These are phyloP conservation scores for Philopedon plagiatum DNA, from an alignment of 2,888 invertebrate species.

Conservation along the genomic window DNA sequence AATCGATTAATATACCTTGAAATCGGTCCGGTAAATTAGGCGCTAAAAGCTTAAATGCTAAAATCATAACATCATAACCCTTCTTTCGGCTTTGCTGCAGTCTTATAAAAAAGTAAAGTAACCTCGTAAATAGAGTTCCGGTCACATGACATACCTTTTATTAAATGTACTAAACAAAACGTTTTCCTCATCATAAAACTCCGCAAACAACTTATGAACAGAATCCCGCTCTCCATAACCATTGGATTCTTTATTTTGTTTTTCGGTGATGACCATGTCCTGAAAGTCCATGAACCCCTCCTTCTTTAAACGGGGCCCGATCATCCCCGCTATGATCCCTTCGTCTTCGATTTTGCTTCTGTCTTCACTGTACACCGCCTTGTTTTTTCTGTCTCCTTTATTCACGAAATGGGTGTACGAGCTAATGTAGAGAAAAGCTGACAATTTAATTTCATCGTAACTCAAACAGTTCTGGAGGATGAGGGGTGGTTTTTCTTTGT, in stretches of 20 bases:
- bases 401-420: slow-evolving; percentile 74
- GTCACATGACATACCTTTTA: slow-evolving; percentile 4
- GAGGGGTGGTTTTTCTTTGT: slow-evolving; percentile 68
- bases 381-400: slow-evolving; percentile 72
- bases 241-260: slow-evolving; percentile 65
- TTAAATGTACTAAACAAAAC: slow-evolving; percentile 36
- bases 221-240: slow-evolving; percentile 67
- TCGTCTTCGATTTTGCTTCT: slow-evolving; percentile 66
- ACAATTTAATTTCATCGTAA: slow-evolving; percentile 75
- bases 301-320: slow-evolving; percentile 73
- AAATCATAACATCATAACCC: too few relatives aligned
- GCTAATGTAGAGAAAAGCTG: slow-evolving; percentile 72
- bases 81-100: too few relatives aligned
- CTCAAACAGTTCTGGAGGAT: slow-evolving; percentile 70
- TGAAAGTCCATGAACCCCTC: slow-evolving; percentile 74
- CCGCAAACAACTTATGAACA: slow-evolving; percentile 58
- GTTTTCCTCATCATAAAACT: slow-evolving; percentile 56
- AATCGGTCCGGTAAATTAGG: too few relatives aligned
- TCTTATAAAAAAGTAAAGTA: too few relatives aligned
- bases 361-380: slow-evolving; percentile 68
- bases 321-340: slow-evolving; percentile 71
- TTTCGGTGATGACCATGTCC: slow-evolving; percentile 71
- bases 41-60: too few relatives aligned
- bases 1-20: too few relatives aligned
- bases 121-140: too few relatives aligned